Evolutionary conservation across 2,888 invertebrate species (phyloP).

Genomic region (Acanthopleura granulata): DNA sequence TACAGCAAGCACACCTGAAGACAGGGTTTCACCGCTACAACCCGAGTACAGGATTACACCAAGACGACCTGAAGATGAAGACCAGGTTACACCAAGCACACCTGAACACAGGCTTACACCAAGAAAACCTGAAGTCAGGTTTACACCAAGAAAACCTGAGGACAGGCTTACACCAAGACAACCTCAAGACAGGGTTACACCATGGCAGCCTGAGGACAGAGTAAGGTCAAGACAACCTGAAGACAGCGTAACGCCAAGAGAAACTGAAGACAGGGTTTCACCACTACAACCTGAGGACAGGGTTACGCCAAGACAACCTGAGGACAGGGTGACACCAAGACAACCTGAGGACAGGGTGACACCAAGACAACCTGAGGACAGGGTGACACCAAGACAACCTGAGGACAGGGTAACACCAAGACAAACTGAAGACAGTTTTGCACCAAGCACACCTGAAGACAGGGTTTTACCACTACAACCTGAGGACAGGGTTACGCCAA

Average conservation of each 20-base stretch:
- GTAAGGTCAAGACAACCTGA: background rate
- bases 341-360: no score
- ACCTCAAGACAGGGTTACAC: background rate
- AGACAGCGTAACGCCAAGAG: background rate
- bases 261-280: background rate
- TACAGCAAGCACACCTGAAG: background rate
- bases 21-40: background rate
- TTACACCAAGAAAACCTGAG: background rate
- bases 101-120: background rate
- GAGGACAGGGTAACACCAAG: background rate
- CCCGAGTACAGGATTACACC: background rate
- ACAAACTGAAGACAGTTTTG: background rate
- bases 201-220: background rate
- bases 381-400: background rate
- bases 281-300: background rate
- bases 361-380: background rate
- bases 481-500: background rate
- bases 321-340: no score
- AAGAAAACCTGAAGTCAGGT: no score
- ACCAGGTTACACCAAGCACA: background rate
- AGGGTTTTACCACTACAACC: background rate
- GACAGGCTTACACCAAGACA: no score
- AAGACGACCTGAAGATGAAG: background rate
- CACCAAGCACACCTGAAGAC: no score
- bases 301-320: no score